Evolutionary conservation across 1,140 invertebrate genomes (phyloP), one percentile per base, ranked within the genome.

Genomic region (Drosophila pachea): DNA sequence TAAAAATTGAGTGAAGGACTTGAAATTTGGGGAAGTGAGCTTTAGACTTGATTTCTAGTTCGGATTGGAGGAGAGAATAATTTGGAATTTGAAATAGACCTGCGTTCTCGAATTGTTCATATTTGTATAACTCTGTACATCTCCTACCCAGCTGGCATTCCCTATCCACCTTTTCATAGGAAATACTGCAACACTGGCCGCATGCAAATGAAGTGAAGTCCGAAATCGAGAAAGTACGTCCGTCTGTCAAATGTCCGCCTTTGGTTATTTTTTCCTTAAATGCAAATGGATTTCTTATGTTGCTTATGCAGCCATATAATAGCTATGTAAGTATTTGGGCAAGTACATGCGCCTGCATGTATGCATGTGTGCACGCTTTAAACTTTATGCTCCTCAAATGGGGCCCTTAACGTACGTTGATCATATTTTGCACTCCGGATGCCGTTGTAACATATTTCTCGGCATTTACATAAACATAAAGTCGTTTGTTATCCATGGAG

Each of bases 341-440:
- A 22, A 22, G 3, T 22, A 22, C 22, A 22, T 22, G 22, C 22
- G 35, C 3, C 32, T 67, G 16, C 12, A 55, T 49, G 50, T 47
- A 36, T 9, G 6, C 9, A 33, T 43, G 31, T 60, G 31, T 47
- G 42, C 8, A 49, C 72, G 53, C 56, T 76, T 84, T 76, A 65
- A 83, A 75, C 75, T 73, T 83, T 73, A 83, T 83, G 45, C 29
- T 35, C 29, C 56, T 55, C 54, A 66, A 67, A 61, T 68, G 69
- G 55, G 49, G 35, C 50, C 50, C 64, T 58, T 62, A 62, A 68
- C 53, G 52, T 58, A 43, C 58, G 64, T 68, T 68, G 73, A 83
- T 83, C 76, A 83, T 83, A 83, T 83, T 83, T 84, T 78, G 79
- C 79, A 83, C 79, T 83, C 79, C 76, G 76, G 76, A 70, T 66